Percentiles rank a stretch among this genome's conserved stretches.
phyloP scores from a whole-genome alignment of 1,140 invertebrate species.

The Daktulosphaira vitifoliae region DNA sequence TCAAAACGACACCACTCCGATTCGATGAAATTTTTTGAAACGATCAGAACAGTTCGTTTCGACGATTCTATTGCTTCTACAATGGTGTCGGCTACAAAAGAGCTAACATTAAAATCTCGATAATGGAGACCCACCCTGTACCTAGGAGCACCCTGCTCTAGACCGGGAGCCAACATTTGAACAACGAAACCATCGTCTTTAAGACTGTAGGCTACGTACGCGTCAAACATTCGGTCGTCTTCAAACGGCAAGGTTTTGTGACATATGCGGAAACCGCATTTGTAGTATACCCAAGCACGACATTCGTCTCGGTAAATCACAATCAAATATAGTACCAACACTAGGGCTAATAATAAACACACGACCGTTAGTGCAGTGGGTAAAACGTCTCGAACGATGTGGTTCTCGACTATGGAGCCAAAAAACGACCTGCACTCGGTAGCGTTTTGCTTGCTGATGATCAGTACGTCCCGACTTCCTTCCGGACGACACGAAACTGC shows the following conservation, averaged over 20 bases:
- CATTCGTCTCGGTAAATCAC: constrained; percentile 76
- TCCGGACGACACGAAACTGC: constrained; percentile 40
- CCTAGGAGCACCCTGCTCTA: constrained; percentile 55
- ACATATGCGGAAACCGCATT: constrained; percentile 73
- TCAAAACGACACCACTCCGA: constrained; percentile 91
- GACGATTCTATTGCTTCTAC: constrained; percentile 84
- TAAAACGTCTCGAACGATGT: constrained; percentile 69
- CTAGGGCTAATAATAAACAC: constrained; percentile 60
- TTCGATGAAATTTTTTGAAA: constrained; percentile 86
- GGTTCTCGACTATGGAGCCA: constrained; percentile 54
- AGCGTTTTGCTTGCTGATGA: constrained; percentile 53
- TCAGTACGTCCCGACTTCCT: constrained; percentile 26
- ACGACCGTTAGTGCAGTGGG: constrained; percentile 65
- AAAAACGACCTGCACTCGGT: constrained; percentile 52
- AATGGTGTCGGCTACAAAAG: constrained; percentile 78
- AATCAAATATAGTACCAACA: constrained; percentile 60
- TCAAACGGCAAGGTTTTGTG: constrained; percentile 69
- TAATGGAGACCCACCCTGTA: constrained; percentile 80
- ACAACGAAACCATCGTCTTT: constrained; percentile 83
- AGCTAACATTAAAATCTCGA: constrained; percentile 71
- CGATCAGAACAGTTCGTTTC: constrained; percentile 76
- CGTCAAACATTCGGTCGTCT: constrained; percentile 74
- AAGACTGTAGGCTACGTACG: constrained; percentile 82
- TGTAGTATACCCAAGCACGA: constrained; percentile 76
- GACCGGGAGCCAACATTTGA: constrained; percentile 69